phyloP scores from a whole-genome alignment of 2,888 invertebrate species.

The Tolmerus cingulatus region DNA sequence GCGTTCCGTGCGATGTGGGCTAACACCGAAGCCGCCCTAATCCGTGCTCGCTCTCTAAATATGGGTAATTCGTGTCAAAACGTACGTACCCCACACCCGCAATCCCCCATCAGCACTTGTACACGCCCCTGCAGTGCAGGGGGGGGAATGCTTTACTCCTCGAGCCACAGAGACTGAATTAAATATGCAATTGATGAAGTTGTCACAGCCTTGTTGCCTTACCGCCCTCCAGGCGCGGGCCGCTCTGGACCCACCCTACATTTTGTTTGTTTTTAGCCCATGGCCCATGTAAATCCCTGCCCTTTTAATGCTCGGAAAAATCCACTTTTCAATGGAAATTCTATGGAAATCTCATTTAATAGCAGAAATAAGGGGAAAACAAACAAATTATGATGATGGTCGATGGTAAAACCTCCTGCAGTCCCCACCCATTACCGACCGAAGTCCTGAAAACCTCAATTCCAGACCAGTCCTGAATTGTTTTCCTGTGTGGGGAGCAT shows the following conservation, averaged over 20 bases:
- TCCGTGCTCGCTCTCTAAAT: not conserved
- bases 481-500: not conserved
- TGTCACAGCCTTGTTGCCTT: not conserved
- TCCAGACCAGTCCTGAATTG: not conserved
- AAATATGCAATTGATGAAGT: slow-evolving; percentile 23
- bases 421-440: not conserved
- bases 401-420: not conserved
- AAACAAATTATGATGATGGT: not conserved
- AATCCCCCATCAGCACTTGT: not conserved
- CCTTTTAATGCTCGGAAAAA: not conserved
- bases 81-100: not conserved
- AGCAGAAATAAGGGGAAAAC: not conserved
- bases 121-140: not conserved
- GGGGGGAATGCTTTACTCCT: not conserved
- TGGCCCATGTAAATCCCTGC: not conserved
- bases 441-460: not conserved
- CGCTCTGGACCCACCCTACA: not conserved
- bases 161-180: not conserved
- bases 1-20: not conserved
- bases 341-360: slow-evolving; percentile 7
- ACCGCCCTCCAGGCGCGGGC: not conserved
- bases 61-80: slow-evolving; percentile 11
- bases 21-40: not conserved
- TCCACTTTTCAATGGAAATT: not conserved
- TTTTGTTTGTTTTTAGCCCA: not conserved